These are phyloP conservation scores for Campopleginae sp. DNA, from an alignment of 2,888 invertebrate genomes.

Conservation along the genomic window DNA sequence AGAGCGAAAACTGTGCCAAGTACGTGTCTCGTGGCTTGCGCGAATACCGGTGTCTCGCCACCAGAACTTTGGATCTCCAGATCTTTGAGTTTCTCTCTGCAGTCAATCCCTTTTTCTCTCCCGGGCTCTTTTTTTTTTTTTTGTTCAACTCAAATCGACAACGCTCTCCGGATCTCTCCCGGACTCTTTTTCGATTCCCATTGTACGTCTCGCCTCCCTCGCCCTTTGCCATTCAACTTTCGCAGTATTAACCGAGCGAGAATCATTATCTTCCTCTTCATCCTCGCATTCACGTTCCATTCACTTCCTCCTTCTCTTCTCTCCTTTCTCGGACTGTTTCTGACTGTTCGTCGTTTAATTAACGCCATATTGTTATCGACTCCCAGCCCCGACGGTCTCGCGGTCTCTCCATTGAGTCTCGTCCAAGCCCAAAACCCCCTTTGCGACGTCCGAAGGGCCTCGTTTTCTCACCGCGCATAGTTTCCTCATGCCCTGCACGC, in stretches of 20 bases:
- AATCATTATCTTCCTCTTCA: constrained; percentile 49
- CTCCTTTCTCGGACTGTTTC: constrained; percentile 61
- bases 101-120: constrained; percentile 17
- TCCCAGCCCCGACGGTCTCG: neutral
- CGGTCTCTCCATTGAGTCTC: neutral
- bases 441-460: neutral
- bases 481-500: too few species aligned
- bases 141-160: constrained; percentile 1
- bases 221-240: constrained; percentile 72
- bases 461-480: constrained; percentile 27
- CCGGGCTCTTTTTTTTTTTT: constrained; percentile 16
- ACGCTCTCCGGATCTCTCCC: constrained; percentile 16
- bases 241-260: constrained; percentile 74
- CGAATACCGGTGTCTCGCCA: constrained; percentile 26
- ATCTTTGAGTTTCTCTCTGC: constrained; percentile 27
- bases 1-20: constrained; percentile 66
- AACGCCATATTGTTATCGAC: constrained; percentile 77
- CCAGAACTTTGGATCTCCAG: constrained; percentile 50
- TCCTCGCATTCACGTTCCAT: constrained; percentile 56
- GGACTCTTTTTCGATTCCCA: constrained; percentile 38
- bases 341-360: constrained; percentile 73
- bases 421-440: too few species aligned
- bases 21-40: constrained; percentile 55
- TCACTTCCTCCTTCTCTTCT: constrained; percentile 56
- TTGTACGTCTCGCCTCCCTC: constrained; percentile 48